phyloP scores from a whole-genome alignment of 64 coral and sea anemone species.

The Acropora yongei region DNA sequence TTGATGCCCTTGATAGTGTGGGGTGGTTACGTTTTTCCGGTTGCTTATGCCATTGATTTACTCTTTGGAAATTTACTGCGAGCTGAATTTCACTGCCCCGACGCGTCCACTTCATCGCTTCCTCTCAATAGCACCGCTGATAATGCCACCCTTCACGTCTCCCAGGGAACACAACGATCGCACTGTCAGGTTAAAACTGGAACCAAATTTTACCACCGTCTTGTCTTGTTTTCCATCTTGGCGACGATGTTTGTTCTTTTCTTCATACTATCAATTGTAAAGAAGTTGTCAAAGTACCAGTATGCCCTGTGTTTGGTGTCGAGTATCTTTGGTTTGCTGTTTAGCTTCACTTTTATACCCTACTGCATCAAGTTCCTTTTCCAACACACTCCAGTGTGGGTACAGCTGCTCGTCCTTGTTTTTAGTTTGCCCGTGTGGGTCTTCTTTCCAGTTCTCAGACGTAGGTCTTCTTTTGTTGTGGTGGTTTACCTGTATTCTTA shows the following conservation, averaged over 20 bases:
- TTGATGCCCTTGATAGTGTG: slow-evolving; percentile 43
- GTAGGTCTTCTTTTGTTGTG: slow-evolving; percentile 30
- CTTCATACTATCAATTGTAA: not conserved
- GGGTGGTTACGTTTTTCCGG: slow-evolving; percentile 17
- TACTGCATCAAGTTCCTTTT: slow-evolving; percentile 56
- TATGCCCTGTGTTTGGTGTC: not conserved
- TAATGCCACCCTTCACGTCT: not conserved
- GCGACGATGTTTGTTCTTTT: not conserved
- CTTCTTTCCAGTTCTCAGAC: slow-evolving; percentile 60
- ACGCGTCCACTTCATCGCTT: not conserved
- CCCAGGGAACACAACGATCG: not conserved
- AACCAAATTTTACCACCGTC: not conserved
- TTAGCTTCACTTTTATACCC: slow-evolving; percentile 40
- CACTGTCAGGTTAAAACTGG: not conserved
- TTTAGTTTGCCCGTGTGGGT: slow-evolving; percentile 50
- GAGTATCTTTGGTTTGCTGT: not conserved
- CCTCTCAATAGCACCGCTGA: not conserved
- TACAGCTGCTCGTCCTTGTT: slow-evolving; percentile 36
- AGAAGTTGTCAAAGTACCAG: not conserved
- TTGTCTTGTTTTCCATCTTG: slow-evolving; percentile 40
- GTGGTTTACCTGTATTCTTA: slow-evolving; percentile 60
- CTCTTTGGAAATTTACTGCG: slow-evolving; percentile 46
- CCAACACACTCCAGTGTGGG: slow-evolving; percentile 30
- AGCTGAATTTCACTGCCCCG: not conserved
- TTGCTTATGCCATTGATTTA: slow-evolving; percentile 42